Evolutionary conservation across 2,113 vertebrate genomes (phyloP).

Genomic region (Hippoglossus stenolepis): DNA sequence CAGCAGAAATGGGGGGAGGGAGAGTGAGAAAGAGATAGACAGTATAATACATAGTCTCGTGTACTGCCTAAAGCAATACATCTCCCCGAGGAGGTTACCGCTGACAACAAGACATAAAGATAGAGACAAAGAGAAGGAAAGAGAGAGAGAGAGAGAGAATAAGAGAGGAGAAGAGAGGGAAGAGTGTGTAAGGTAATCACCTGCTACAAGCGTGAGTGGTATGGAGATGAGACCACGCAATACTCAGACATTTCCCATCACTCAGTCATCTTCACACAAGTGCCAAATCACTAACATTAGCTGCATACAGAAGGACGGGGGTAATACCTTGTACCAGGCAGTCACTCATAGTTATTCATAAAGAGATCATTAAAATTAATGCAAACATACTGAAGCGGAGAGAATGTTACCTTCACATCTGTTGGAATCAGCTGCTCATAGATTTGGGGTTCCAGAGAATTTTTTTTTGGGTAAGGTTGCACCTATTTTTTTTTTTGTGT

Average conservation of each 20-base stretch:
- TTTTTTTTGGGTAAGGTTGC: too few species aligned
- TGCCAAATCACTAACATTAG: conserved; percentile 36
- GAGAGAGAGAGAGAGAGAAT: conserved; percentile 24
- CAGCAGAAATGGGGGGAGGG: conserved; percentile 20
- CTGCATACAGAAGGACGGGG: conserved; percentile 16
- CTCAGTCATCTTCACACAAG: conserved; percentile 39
- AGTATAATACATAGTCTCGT: conserved; percentile 68
- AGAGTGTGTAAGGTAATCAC: conserved; percentile 65
- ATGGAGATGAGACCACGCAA: conserved; percentile 47
- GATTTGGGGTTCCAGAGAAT: too few species aligned
- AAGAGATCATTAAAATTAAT: too few species aligned
- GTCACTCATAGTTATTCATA: too few species aligned
- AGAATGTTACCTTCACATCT: too few species aligned
- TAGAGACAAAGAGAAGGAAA: conserved; percentile 25
- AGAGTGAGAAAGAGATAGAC: conserved; percentile 48
- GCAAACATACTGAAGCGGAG: too few species aligned
- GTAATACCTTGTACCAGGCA: conserved; percentile 1
- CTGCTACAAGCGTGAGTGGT: conserved; percentile 45
- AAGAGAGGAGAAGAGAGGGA: conserved; percentile 30
- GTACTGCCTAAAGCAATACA: conserved; percentile 84
- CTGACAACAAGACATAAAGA: conserved; percentile 70
- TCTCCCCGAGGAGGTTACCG: conserved; percentile 73
- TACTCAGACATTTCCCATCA: conserved; percentile 35
- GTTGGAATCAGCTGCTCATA: too few species aligned
- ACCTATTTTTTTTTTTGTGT: too few species aligned